A percentile compares a stretch with the other conserved stretches of the same genome.
phyloP scores from a whole-genome alignment of 1,140 invertebrate species.

The Dolichoris vasculosae region DNA sequence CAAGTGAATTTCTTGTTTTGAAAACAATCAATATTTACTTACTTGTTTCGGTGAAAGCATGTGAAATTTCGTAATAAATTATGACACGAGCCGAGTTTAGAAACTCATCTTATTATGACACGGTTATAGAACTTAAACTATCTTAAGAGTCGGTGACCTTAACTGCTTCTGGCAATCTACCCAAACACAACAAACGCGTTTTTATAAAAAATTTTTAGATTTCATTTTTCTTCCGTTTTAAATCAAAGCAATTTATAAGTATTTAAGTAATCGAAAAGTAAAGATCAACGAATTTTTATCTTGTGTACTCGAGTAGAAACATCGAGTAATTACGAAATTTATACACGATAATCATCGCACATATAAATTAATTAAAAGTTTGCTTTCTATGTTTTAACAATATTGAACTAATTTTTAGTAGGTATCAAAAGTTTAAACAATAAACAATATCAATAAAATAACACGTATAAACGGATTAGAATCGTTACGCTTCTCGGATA shows the following conservation, averaged over 20 bases:
- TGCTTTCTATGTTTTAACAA: too few relatives aligned
- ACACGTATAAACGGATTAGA: too few relatives aligned
- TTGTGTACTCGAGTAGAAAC: too few relatives aligned
- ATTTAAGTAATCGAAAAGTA: too few relatives aligned
- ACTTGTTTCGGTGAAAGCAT: background rate
- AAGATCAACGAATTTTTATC: too few relatives aligned
- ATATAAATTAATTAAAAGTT: too few relatives aligned
- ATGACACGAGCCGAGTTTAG: background rate
- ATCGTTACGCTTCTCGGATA: background rate
- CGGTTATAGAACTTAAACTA: background rate
- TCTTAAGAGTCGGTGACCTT: background rate
- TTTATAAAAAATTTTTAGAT: background rate
- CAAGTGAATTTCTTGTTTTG: background rate
- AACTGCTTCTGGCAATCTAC: conserved; percentile 23
- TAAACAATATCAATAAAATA: too few relatives aligned
- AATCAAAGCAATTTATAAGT: background rate
- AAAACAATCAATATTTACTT: background rate
- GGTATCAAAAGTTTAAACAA: too few relatives aligned
- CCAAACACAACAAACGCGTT: background rate
- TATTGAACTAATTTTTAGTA: too few relatives aligned
- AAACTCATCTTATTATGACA: conserved; percentile 12
- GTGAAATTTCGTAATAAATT: background rate
- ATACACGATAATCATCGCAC: too few relatives aligned
- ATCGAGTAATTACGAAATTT: too few relatives aligned
- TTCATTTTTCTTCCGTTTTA: background rate